Base-by-base conservation (phyloP, 2,888 invertebrate genomes). In the Cerastis leucographa region DNA sequence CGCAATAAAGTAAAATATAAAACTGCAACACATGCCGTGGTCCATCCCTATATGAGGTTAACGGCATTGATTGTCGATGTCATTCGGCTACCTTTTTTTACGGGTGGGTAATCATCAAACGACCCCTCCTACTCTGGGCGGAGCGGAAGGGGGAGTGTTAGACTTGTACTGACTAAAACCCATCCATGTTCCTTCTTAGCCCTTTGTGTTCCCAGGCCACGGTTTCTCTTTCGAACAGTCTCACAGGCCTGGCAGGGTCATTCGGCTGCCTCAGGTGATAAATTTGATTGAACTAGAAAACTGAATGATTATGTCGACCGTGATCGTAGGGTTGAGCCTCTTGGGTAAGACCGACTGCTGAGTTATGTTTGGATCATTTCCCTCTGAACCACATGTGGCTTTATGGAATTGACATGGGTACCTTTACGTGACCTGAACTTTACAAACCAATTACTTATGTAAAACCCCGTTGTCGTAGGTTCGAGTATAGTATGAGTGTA, bases 381-480 rank as follows among this genome's bases (percentile, higher is more conserved):
- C 19, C 5, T 35, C 35, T 19, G n/a, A 35, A n/a, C n/a, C 54
- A 54, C n/a, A 51, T 42, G 25, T 51, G 25, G 40, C 42, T 51
- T 69, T 29, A 51, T 71, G 8, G 12, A 46, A 40, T 71, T 49
- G 67, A 25, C 35, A 71, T 9, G 68, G 46, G 46, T 22, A 25
- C 2, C 25, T 25, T 19, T 25, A 72, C 12, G n/a, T 17, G 17
- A 22, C n/a, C 17, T 4, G 17, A 73, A 44, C 8, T 70, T 29
- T 2, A n/a, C 68, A 51, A 40, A 2, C 17, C 46, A 49, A 19
- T 49, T 72, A 3, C 6, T 22, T 3, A 59, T 9, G 12, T 25
- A 8, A 49, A 40, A 59, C 8, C 3, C 14, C 8, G 22, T 59
- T 40, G 0, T 7, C 17, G 5, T 35, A 74, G 7, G 25, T 61